Evolutionary conservation across 2,888 invertebrate species (phyloP), one percentile per base, ranked within the genome.

Genomic region (Epistrophella euchroma): DNA sequence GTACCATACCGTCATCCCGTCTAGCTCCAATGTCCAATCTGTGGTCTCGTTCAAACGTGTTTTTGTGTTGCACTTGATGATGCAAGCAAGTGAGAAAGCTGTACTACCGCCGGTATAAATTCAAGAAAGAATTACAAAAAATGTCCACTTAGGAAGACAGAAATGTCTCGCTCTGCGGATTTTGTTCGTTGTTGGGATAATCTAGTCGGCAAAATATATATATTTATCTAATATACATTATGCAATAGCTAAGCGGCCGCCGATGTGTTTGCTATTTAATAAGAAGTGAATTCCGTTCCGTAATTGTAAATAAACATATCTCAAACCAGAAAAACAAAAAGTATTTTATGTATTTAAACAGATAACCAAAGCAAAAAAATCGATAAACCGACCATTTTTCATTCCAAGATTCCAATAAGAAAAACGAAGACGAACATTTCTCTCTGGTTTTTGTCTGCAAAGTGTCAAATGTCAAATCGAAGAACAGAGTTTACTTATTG

Each of bases 391-490:
- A 86, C 82, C 82, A 86, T 78, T 78, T 82, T 82, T 82, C 60
- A 60, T 60, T 60, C 60, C 60, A 60, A 60, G 35, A 86, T 82
- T 86, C 86, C 86, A 78, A 82, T 74, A 77, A 86, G 71, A 77
- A 40, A 62, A 76, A 64, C 55, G 19, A 17, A 58, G 11, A 56
- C 32, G 56, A 22, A 74, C 35, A 81, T 66, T 74, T 43, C 78
- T 50, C 37, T 28, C 28, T 35, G 19, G 15, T 47, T 47, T 66
- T 66, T 81, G 82, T 86, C 82, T 86, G 86, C 74, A 82, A 86
- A 82, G 86, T 86, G 86, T 86, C 86, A 86, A 82, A 86, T 86
- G 86, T 86, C 86, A 86, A 86, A 86, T 55, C 64, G 64, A 74
- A 66, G 47, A 47, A 47, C 45, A 25, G 64, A 66, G 68, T 35